Evolutionary conservation across 2,888 invertebrate species (phyloP).

Genomic region (Dilophus febrilis): DNA sequence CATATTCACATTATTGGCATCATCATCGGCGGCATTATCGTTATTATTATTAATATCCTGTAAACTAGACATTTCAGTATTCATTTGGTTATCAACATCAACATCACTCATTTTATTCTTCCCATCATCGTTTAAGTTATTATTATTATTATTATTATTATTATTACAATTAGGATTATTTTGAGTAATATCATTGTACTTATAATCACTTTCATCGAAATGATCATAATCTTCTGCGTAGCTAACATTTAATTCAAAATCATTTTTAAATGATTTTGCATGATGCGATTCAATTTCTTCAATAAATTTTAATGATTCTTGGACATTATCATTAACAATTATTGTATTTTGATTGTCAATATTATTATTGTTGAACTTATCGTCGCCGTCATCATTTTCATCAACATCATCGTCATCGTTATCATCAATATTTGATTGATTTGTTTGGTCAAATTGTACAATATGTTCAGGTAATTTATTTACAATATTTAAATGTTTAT

Average conservation of each 20-base stretch:
- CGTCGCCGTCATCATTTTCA: not conserved
- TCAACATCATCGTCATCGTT: no score
- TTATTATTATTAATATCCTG: no score
- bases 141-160: no score
- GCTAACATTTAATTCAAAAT: slow-evolving; percentile 8
- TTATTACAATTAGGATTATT: no score
- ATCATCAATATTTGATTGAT: slow-evolving; percentile 2
- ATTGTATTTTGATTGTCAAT: not conserved
- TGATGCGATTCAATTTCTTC: slow-evolving; percentile 8
- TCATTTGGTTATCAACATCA: no score
- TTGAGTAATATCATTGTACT: no score
- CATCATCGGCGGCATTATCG: no score
- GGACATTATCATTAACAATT: not conserved
- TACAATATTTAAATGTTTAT: slow-evolving; percentile 9
- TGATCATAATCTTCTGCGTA: slow-evolving; percentile 1
- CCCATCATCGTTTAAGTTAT: no score
- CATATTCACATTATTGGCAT: no score
- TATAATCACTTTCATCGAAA: no score
- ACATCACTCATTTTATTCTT: no score
- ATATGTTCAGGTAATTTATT: slow-evolving; percentile 11
- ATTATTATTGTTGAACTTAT: not conserved
- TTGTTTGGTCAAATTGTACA: slow-evolving; percentile 3
- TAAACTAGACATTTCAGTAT: no score
- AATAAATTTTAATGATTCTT: slow-evolving; percentile 7
- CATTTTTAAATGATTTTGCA: slow-evolving; percentile 8